Percentiles rank a stretch among this genome's conserved stretches.
Conservation (phyloP, 2,113 vertebrate genomes). For the Lagenorhynchus albirostris region DNA sequence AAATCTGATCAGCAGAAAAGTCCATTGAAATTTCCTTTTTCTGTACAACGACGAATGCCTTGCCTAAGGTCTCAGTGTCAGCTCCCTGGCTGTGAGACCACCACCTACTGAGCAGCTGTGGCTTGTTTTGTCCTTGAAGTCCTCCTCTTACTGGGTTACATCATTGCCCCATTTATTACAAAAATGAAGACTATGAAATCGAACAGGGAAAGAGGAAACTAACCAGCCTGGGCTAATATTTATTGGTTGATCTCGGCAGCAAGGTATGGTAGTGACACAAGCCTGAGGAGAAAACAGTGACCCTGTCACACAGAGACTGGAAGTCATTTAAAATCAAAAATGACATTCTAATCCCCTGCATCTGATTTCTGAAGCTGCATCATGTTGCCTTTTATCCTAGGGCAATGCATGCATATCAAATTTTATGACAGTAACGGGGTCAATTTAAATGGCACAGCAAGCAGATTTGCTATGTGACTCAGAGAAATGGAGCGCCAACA, state of each 20-base stretch:
- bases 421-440: slow-evolving; percentile 62
- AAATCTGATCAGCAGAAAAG: no score
- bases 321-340: slow-evolving; percentile 68
- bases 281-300: slow-evolving; percentile 35
- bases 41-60: rapidly evolving
- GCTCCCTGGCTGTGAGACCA: background rate
- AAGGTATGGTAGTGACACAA: background rate
- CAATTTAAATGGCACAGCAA: background rate
- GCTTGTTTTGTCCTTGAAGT: background rate
- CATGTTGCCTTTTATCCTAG: slow-evolving; percentile 1
- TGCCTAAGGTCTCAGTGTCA: background rate
- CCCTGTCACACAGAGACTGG: slow-evolving; percentile 58
- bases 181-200: background rate
- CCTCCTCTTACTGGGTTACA: slow-evolving; percentile 28
- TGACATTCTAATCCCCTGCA: slow-evolving; percentile 62
- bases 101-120: background rate
- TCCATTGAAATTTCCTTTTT: background rate
- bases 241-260: slow-evolving; percentile 32
- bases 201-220: background rate
- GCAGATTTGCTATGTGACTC: background rate
- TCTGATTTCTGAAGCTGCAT: slow-evolving; percentile 67
- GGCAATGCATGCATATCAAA: slow-evolving; percentile 37
- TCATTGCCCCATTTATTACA: background rate
- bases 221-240: slow-evolving; percentile 12
- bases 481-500: background rate